Conservation (phyloP, 2,888 invertebrate genomes). For the Chironomus riparius region DNA sequence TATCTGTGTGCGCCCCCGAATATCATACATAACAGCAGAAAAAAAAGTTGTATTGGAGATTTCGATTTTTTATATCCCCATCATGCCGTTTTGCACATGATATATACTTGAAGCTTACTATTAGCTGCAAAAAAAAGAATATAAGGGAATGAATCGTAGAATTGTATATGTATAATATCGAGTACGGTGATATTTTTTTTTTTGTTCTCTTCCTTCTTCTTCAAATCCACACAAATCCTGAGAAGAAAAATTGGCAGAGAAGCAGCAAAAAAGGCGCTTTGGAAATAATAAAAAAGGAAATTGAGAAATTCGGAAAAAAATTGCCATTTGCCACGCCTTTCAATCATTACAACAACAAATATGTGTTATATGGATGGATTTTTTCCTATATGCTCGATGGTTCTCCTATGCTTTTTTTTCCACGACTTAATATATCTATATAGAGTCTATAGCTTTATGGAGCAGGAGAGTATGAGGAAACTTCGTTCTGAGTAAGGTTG, state of each 20-base stretch:
- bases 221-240: constrained; percentile 4
- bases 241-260: constrained; percentile 5
- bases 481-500: too few relatives aligned
- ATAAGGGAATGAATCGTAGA: background rate
- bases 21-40: background rate
- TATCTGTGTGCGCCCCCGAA: background rate
- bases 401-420: constrained; percentile 14
- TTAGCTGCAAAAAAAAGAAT: background rate
- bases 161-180: background rate
- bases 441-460: background rate
- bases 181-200: constrained; percentile 1
- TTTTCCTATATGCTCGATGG: constrained; percentile 20
- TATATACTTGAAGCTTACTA: background rate
- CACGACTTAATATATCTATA: background rate
- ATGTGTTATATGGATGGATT: constrained; percentile 21
- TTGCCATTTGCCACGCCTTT: constrained; percentile 26
- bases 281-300: constrained; percentile 18
- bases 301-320: constrained; percentile 24
- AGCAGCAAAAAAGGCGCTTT: constrained; percentile 16
- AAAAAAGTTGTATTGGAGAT: constrained; percentile 1
- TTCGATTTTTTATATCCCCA: constrained; percentile 6
- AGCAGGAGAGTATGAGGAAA: background rate
- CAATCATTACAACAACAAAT: constrained; percentile 26
- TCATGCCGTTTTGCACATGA: background rate
- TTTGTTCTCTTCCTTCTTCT: background rate